phyloP scores from a whole-genome alignment of 2,888 invertebrate genomes.

The Rhaphigaster nebulosa region DNA sequence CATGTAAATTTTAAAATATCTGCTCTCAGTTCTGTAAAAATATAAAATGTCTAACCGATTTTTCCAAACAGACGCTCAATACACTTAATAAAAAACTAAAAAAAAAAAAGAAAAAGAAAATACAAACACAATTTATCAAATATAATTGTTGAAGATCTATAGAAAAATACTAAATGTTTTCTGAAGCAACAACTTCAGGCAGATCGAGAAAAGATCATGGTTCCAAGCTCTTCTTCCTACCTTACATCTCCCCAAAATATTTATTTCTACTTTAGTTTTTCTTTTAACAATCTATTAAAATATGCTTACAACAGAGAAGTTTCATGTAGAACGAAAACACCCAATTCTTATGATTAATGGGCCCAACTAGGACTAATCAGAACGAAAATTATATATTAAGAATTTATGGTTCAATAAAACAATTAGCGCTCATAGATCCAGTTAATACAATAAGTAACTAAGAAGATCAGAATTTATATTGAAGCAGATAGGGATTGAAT shows the following conservation, averaged over 20 bases:
- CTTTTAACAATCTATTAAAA: neutral
- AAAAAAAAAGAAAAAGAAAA: neutral
- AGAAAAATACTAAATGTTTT: neutral
- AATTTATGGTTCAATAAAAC: neutral
- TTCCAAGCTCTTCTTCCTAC: neutral
- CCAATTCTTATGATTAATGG: too few species aligned
- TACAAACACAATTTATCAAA: neutral
- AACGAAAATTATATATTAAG: neutral
- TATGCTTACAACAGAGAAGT: neutral
- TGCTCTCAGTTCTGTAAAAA: too few species aligned
- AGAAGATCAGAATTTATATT: neutral
- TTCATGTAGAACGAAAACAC: neutral
- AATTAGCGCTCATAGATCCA: neutral
- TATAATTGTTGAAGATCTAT: neutral
- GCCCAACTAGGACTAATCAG: too few species aligned
- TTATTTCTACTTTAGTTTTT: neutral
- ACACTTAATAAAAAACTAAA: too few species aligned
- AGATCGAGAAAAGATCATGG: neutral
- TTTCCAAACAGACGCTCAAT: too few species aligned
- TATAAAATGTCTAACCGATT: too few species aligned
- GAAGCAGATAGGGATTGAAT: constrained; percentile 12
- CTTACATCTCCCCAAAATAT: neutral
- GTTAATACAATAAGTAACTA: neutral
- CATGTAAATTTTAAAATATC: too few species aligned
- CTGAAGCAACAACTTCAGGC: neutral